Base-by-base conservation (phyloP, 2,113 vertebrate species). In the Mohoua ochrocephala region DNA sequence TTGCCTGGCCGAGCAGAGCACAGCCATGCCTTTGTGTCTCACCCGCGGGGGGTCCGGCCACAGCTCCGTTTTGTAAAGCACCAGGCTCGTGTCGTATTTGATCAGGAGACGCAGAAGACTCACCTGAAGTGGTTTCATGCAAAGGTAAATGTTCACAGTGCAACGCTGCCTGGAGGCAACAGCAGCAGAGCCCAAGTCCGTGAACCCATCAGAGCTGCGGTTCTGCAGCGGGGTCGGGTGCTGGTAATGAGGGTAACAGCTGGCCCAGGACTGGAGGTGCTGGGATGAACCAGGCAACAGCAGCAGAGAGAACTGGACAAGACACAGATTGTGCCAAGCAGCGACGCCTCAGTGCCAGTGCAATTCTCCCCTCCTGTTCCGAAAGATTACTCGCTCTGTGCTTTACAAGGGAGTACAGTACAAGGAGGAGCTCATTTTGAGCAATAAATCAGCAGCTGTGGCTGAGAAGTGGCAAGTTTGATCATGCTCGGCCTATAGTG, bases 221-320 rank as follows among this genome's bases (percentile, higher is more conserved):
- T 1, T 19, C 39, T 15, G 11, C 39, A 8, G 37, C 0, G 0
- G 10, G 13, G 10, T 4, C 1, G 0, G 45, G 22, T 20, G 54
- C 63, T 35, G 63, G 22, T 2, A 52, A 30, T 1, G 3, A 21
- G 31, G 52, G 42, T 10, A 41, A n/a, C 39, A 8, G 74, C 35
- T 26, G 54, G 78, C n/a, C 20, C 42, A 23, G 64, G 31, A 7
- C 78, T 47, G 47, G 31, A 49, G 11, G 6, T 20, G 11, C 49
- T 4, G 23, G 41, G 28, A 86, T 4, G 6, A 61, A 60, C 13
- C 0, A 1, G 76, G 39, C 11, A 81, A 57, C 33, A 24, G 11
- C 44, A 56, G n/a, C 44, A 60, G n/a, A 49, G 67, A 52, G 35
- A 60, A 20, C 20, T 8, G 44, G 57, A 76, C 49, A 39, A 69